Base-by-base conservation (phyloP, 2,797 vertebrate species). In the Peromyscus attwateri region DNA sequence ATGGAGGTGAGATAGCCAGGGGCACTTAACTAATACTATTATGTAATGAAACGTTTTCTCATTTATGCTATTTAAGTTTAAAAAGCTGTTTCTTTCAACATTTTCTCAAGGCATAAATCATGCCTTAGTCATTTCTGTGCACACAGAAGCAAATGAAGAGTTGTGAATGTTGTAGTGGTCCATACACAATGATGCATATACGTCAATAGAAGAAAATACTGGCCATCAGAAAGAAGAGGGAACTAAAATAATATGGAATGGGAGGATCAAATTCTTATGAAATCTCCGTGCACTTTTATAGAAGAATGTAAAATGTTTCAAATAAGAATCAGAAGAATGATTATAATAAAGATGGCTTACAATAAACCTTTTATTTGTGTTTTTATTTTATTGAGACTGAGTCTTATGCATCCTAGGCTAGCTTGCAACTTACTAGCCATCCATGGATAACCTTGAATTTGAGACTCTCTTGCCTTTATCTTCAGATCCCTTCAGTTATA, bases 1-100 rank as follows among this genome's bases (percentile, higher is more conserved):
- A 7, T 14, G 21, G 1, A 62, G 49, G 6, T 3, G n/a, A 64
- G 27, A 55, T 8, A 31, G 2, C 1, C 49, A 29, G 29, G 71
- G 29, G 9, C 11, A 70, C n/a, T 6, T 10, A 12, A 13, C 29
- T 21, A 93, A 57, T 19, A 14, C 83, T 40, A 9, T n/a, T 73
- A 10, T 60, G 11, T 55, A 66, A n/a, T 55, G 55, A 70, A 80
- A 17, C 4, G 29, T 73, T 40, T 94, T 55, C 1, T 60, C 55
- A 37, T 43, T 75, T 73, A 62, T 79, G 46, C 43, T 62, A 55
- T 85, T 84, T 88, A 34, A n/a, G 79, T 91, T 94, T 93, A 37
- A 34, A 55, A 88, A 75, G 23, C 60, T 60, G 11, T 46, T 95
- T 94, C 14, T 91, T 21, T 37, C 76, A 25, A 57, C 34, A n/a